phyloP scores from a whole-genome alignment of 1,140 invertebrate species.

The Melanaphis sacchari region DNA sequence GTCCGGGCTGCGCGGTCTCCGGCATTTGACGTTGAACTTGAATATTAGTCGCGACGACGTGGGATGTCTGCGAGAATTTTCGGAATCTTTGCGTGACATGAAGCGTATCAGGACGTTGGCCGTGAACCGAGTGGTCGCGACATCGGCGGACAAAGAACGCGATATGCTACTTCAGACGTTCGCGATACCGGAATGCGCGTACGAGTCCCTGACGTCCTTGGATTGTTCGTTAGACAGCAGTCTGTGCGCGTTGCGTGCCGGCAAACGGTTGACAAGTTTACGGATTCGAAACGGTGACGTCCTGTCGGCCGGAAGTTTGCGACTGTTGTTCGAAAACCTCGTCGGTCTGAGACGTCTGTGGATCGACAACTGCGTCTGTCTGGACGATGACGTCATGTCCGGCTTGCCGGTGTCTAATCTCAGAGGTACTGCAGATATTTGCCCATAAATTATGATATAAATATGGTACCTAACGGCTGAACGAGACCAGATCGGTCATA shows the following conservation, averaged over 20 bases:
- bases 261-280: not conserved
- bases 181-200: not conserved
- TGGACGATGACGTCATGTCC: not conserved
- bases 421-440: no score
- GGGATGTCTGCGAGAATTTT: not conserved
- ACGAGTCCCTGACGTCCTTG: not conserved
- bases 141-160: not conserved
- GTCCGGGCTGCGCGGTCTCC: not conserved
- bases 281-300: not conserved
- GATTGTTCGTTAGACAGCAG: not conserved
- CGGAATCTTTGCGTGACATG: not conserved
- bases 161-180: not conserved
- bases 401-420: not conserved
- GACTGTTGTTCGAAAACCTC: not conserved
- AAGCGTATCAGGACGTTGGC: not conserved
- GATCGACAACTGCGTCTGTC: not conserved
- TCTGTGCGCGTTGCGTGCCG: not conserved
- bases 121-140: not conserved
- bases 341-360: not conserved
- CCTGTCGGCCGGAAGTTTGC: not conserved
- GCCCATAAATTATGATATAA: no score
- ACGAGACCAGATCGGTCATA: no score
- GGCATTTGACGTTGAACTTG: not conserved
- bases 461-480: no score
- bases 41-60: not conserved